phyloP scores from a whole-genome alignment of 2,797 vertebrate species.

The Chloroceryle amazona region DNA sequence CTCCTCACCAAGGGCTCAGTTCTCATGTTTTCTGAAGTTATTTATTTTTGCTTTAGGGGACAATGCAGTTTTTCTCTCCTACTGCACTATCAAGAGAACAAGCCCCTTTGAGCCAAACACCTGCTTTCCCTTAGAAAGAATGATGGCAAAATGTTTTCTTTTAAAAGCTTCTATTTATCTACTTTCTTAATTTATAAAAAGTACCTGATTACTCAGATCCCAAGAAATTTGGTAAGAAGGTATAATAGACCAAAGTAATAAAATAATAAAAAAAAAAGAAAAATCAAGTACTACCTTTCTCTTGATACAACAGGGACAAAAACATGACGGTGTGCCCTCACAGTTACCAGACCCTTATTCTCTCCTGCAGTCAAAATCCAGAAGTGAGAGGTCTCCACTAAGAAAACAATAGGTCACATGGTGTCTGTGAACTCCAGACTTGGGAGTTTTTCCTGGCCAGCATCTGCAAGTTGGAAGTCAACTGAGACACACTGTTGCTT shows the following conservation, averaged over 20 bases:
- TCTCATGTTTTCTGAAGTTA: conserved; percentile 64
- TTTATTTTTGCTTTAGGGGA: conserved; percentile 73
- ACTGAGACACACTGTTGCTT: background rate
- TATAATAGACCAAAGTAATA: background rate
- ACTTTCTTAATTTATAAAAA: conserved; percentile 52
- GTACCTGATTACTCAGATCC: background rate
- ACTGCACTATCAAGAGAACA: background rate
- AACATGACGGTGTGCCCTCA: background rate
- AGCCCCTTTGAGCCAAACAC: conserved; percentile 76
- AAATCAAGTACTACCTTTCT: background rate
- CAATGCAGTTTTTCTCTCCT: conserved; percentile 20
- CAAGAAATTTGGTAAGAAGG: background rate
- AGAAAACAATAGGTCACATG: background rate
- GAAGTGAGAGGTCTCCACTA: background rate
- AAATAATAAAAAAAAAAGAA: background rate
- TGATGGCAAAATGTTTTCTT: conserved; percentile 7
- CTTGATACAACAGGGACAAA: background rate
- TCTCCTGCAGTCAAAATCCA: background rate
- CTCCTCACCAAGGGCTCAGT: conserved; percentile 35
- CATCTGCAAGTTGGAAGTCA: background rate
- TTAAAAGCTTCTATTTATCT: conserved; percentile 20
- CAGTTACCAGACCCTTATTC: background rate
- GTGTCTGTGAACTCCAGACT: background rate
- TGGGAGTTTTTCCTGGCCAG: background rate
- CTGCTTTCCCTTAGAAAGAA: conserved; percentile 60